A percentile compares a stretch with the other conserved stretches of the same genome.
These are phyloP conservation scores for Amorpha juglandis DNA, from an alignment of 2,888 invertebrate species.

Conservation along the genomic window DNA sequence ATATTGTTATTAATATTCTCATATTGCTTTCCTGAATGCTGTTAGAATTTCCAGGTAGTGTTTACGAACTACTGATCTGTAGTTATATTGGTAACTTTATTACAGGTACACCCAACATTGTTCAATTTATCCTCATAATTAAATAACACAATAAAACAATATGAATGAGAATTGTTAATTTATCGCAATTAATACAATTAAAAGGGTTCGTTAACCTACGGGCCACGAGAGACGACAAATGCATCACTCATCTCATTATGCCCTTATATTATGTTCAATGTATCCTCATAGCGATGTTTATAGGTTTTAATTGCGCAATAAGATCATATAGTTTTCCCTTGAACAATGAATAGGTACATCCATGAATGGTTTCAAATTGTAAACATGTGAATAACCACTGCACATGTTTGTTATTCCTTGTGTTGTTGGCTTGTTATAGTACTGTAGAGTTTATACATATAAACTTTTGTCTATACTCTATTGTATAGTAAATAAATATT, in stretches of 20 bases:
- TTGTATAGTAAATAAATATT: background rate
- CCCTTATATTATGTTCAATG: conserved; percentile 9
- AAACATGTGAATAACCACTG: conserved; percentile 7
- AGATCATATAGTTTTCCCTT: conserved; percentile 9
- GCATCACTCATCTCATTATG: conserved; percentile 14
- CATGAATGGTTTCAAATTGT: conserved; percentile 15
- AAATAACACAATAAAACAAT: conserved; percentile 3
- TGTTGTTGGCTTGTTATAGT: background rate
- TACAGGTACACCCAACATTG: too few relatives aligned
- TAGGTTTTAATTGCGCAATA: conserved; percentile 13
- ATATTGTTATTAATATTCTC: too few relatives aligned
- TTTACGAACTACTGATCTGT: too few relatives aligned
- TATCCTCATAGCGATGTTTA: conserved; percentile 8
- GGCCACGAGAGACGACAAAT: conserved; percentile 1
- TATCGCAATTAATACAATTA: conserved; percentile 21
- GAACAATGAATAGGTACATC: conserved; percentile 9
- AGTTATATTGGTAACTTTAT: too few relatives aligned
- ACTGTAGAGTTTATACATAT: background rate
- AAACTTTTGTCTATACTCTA: background rate
- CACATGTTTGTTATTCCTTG: conserved; percentile 2
- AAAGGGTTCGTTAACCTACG: conserved; percentile 16
- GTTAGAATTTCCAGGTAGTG: too few relatives aligned
- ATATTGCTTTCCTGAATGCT: too few relatives aligned
- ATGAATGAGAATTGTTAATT: conserved; percentile 12
- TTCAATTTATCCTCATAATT: too few relatives aligned